These are phyloP conservation scores for Homalodisca vitripennis DNA, from an alignment of 1,140 invertebrate genomes.

Conservation along the genomic window DNA sequence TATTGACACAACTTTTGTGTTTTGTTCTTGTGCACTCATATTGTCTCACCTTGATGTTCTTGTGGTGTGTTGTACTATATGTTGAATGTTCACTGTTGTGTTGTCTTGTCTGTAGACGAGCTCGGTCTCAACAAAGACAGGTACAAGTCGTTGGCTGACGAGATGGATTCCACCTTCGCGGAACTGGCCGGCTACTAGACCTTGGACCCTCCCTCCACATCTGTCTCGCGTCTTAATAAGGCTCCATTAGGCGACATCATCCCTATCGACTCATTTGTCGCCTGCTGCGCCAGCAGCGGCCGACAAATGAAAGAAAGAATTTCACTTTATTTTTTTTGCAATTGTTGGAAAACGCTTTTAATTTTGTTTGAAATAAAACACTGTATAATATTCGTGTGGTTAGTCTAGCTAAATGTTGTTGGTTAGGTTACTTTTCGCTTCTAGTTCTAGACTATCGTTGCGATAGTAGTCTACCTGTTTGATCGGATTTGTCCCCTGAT, in stretches of 20 bases:
- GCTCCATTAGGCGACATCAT: conserved; percentile 28
- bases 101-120: conserved; percentile 68
- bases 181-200: conserved; percentile 81
- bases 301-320: conserved; percentile 29
- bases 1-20: too few relatives aligned
- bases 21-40: background rate
- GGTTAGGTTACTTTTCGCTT: conserved; percentile 13
- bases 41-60: too few relatives aligned
- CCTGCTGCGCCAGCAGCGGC: conserved; percentile 33
- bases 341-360: conserved; percentile 16
- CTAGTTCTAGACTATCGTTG: background rate
- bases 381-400: conserved; percentile 12
- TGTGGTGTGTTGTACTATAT: conserved; percentile 8
- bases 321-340: conserved; percentile 9
- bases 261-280: conserved; percentile 10
- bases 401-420: conserved; percentile 3
- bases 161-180: conserved; percentile 96
- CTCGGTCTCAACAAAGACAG: conserved; percentile 94
- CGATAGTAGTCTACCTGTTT: background rate
- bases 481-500: background rate
- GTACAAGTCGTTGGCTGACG: conserved; percentile 94
- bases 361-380: conserved; percentile 27
- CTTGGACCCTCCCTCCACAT: conserved; percentile 6
- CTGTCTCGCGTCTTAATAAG: conserved; percentile 29
- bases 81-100: conserved; percentile 19